Base-by-base conservation (phyloP, 2,888 invertebrate genomes). In the Drosophila buzzatii region DNA sequence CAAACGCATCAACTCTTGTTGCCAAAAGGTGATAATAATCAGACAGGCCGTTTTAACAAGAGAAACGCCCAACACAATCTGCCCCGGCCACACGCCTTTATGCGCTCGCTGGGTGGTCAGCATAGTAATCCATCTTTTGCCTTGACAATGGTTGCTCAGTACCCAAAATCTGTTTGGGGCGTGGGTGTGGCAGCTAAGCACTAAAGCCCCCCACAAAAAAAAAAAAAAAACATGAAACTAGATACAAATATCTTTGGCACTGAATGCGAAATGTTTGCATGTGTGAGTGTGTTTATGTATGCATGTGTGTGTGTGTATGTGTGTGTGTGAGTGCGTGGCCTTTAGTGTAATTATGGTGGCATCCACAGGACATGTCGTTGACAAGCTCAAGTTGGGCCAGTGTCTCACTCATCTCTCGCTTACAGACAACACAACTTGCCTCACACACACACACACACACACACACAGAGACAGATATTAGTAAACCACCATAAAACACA, bases 1-100 rank as follows among this genome's bases (percentile, higher is more conserved):
- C 65, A 70, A 57, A 18, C 31, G n/a, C 18, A 51, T 51, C 63
- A 42, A 35, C 47, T 49, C 16, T 20, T 14, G 65, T 31, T 53
- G 59, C 66, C 66, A 75, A 35, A 60, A 86, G 86, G 90, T 86
- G 86, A 86, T 86, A 86, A 86, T 86, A 86, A 86, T 86, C 86
- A 85, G 86, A 78, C 76, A 77, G 86, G 76, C 90, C 79, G 74
- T 85, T 90, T 78, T 78, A 88, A 88, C 89, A 90, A 88, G 83
- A 74, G 76, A 84, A 70, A 86, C 76, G 70, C 76, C 47, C 42
- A 31, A n/a, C 49, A 27, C 33, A 12, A 12, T 12, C 49, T n/a
- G 18, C 5, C 18, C 51, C 18, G 1, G 16, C 2, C 31, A 37
- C 45, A 5, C 12, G n/a, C 41, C 66, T 42, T 16, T 20, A 3